These are phyloP conservation scores for Laspeyria flexula DNA, from an alignment of 2,888 invertebrate species.

Conservation along the genomic window DNA sequence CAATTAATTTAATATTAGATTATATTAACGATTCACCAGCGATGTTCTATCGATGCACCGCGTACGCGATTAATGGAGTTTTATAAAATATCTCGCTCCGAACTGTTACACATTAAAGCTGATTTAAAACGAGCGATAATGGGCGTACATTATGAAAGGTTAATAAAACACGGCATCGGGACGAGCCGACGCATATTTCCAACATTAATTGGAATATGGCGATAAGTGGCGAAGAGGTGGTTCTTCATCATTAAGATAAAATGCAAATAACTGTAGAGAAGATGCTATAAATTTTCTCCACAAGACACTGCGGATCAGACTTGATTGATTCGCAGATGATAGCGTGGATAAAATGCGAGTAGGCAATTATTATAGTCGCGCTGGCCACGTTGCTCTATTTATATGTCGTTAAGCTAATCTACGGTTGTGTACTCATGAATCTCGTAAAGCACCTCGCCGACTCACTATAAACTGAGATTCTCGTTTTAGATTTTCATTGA, in stretches of 20 bases:
- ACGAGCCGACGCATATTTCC: conserved; percentile 67
- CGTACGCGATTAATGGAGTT: conserved; percentile 50
- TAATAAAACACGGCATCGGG: conserved; percentile 70
- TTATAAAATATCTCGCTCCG: conserved; percentile 55
- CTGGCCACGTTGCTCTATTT: conserved; percentile 39
- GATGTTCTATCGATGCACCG: conserved; percentile 25
- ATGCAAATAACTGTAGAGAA: conserved; percentile 70
- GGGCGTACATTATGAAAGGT: conserved; percentile 70
- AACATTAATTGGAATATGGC: conserved; percentile 79
- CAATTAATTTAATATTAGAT: conserved; percentile 10
- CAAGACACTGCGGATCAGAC: conserved; percentile 56
- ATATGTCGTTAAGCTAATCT: conserved; percentile 42
- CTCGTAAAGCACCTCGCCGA: conserved; percentile 34
- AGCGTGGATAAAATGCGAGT: conserved; percentile 54
- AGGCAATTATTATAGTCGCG: conserved; percentile 46
- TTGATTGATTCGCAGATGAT: conserved; percentile 71
- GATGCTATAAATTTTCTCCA: conserved; percentile 61
- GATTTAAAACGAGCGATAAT: conserved; percentile 68
- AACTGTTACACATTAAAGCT: conserved; percentile 66
- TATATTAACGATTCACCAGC: conserved; percentile 26
- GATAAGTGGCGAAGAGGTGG: conserved; percentile 69
- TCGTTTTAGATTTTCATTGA: conserved; percentile 43
- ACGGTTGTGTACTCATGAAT: conserved; percentile 34
- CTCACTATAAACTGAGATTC: conserved; percentile 36
- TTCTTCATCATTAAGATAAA: conserved; percentile 79